Base-by-base conservation (phyloP, 2,888 invertebrate species). In the Acanthosepion esculentum region DNA sequence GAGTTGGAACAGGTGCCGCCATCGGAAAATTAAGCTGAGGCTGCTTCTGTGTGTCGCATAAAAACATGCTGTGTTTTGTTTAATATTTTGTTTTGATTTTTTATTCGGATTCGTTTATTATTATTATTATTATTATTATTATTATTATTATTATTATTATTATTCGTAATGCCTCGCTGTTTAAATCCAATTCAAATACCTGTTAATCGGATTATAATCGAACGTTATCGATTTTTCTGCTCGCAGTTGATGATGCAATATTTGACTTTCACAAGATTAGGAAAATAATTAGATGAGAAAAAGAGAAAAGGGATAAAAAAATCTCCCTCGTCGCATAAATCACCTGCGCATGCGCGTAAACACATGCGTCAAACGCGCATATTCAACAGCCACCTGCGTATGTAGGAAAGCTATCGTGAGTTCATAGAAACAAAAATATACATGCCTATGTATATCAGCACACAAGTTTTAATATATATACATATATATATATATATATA, bases 261-360 rank as follows among this genome's bases (percentile, higher is more conserved):
- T n/a, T 78, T n/a, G 78, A 78, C 78, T n/a, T 78, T 78, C 78
- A 78, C 78, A 78, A 33, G 78, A 78, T 78, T 78, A 78, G 78
- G n/a, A 78, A 78, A 78, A 78, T 78, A 78, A 78, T 78, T 78
- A 33, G 15, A 78, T 78, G 33, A 78, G 78, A 33, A 78, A 78
- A 78, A 33, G 78, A 78, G 15, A n/a, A n/a, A 59, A 23, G 23
- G 59, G 59, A 20, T 59, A 23, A 23, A 59, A 23, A 59, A 59
- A 23, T 5, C 5, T 3, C 59, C 59, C 20, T 6, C 41, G 41
- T 20, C 23, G 23, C n/a, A 78, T 33, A 78, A 78, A n/a, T n/a
- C n/a, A 78, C n/a, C n/a, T 78, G 78, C 78, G 5, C n/a, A 78
- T 78, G 78, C 33, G n/a, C 78, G 23, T n/a, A n/a, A n/a, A 15